phyloP scores from a whole-genome alignment of 2,797 vertebrate species.

The Benthosema pterotum region DNA sequence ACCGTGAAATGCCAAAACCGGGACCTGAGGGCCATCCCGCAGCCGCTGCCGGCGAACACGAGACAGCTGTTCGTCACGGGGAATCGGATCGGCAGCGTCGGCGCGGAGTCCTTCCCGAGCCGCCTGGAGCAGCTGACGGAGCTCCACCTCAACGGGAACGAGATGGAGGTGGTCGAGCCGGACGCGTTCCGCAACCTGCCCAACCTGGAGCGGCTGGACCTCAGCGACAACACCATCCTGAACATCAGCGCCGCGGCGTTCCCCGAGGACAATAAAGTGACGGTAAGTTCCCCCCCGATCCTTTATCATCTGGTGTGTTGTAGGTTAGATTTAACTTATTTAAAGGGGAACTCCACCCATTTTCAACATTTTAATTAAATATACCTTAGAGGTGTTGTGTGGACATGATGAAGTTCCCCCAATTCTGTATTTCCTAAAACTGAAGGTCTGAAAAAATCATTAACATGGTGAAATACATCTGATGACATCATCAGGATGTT shows the following conservation, averaged over 20 bases:
- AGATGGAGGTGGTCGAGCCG: constrained; percentile 76
- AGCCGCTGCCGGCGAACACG: constrained; percentile 81
- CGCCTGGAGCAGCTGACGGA: constrained; percentile 78
- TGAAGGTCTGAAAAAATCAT: too few relatives aligned
- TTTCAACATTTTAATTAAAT: too few relatives aligned
- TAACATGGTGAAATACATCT: too few relatives aligned
- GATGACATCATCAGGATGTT: too few relatives aligned
- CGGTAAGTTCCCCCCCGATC: too few relatives aligned
- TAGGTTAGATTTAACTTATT: too few relatives aligned
- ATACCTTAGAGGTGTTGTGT: too few relatives aligned
- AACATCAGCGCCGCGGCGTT: constrained; percentile 80
- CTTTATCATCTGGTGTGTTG: too few relatives aligned
- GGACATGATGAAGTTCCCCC: too few relatives aligned
- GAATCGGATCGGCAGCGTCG: constrained; percentile 79
- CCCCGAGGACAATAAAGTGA: constrained; percentile 68
- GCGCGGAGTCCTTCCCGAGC: constrained; percentile 77
- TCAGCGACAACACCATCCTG: constrained; percentile 86
- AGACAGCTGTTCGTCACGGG: constrained; percentile 86
- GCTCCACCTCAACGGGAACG: constrained; percentile 87
- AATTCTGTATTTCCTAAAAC: too few relatives aligned
- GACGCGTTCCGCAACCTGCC: constrained; percentile 85
- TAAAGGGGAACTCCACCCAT: too few relatives aligned
- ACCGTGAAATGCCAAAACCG: constrained; percentile 87
- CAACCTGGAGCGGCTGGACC: constrained; percentile 84
- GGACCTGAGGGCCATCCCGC: constrained; percentile 83